Evolutionary conservation across 1,140 invertebrate species (phyloP).

Genomic region (Diorhabda elongata): DNA sequence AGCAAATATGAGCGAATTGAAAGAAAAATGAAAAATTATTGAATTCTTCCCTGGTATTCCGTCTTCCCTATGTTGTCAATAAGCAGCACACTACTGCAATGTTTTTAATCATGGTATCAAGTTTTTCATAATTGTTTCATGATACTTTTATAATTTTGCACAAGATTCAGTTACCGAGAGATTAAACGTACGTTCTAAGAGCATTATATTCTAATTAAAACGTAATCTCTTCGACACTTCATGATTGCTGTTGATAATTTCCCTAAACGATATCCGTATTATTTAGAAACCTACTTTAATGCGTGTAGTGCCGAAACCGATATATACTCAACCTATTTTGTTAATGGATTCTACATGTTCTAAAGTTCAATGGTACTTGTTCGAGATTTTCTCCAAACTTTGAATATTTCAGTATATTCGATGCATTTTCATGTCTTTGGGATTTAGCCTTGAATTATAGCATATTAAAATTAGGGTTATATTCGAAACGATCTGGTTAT

Average conservation of each 20-base stretch:
- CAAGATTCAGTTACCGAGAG: too few relatives aligned
- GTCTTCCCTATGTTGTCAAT: too few relatives aligned
- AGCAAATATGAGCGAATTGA: too few relatives aligned
- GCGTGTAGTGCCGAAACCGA: slow-evolving; percentile 7
- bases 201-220: not conserved
- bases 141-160: too few relatives aligned
- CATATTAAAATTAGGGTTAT: too few relatives aligned
- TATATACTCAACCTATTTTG: slow-evolving; percentile 8
- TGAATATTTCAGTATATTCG: slow-evolving; percentile 3
- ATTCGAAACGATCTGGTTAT: too few relatives aligned
- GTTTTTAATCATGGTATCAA: too few relatives aligned
- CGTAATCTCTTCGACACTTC: not conserved
- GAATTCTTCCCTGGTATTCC: too few relatives aligned
- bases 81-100: too few relatives aligned
- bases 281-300: slow-evolving; percentile 1
- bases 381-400: slow-evolving; percentile 4
- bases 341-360: slow-evolving; percentile 13
- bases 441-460: not conserved
- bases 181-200: not conserved
- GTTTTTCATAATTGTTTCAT: too few relatives aligned
- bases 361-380: slow-evolving; percentile 10
- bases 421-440: not conserved
- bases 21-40: too few relatives aligned
- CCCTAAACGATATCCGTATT: slow-evolving; percentile 2
- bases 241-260: not conserved